Evolutionary conservation across 2,797 vertebrate species (phyloP), one percentile per base, ranked within the genome.

Genomic region (Sitta carolinensis): DNA sequence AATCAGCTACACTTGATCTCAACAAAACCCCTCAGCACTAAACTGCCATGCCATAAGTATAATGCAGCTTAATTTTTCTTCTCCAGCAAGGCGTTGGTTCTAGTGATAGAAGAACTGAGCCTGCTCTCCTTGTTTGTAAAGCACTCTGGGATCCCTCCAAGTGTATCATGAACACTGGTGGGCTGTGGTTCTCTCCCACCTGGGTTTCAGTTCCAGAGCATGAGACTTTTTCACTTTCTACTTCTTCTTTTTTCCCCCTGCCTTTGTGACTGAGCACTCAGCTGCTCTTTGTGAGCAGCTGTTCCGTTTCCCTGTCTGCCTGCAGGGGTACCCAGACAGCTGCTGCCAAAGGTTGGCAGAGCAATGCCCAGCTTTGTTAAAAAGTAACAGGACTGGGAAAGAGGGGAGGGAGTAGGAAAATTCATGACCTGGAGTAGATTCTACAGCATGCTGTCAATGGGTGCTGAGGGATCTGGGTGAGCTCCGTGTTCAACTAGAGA

Each of bases 241-340:
- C 38, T 27, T 58, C 38, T 27, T 58, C 36, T 45, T 13, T 8
- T 6, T 22, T 26, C 21, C 4, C 38, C 38, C 50, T 43, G 22
- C 34, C 27, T 29, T 48, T 82, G 22, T 0, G 2, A 19, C 48
- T n/a, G 52, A 59, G 91, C 17, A 1, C 52, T 93, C 22, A 9
- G 68, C 64, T 75, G 87, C 42, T 80, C 27, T 77, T 51, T 22
- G 58, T 10, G n/a, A 87, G 69, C 93, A 96, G 90, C 90, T 97
- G 94, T 67, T 94, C 20, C 11, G 11, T 94, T 97, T 95, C 95
- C 91, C 90, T 87, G 32, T 38, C 76, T 76, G 74, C 77, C 59
- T 63, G 32, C 48, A 66, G 73, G 0, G 1, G 15, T 79, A 58
- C 66, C 61, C 36, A 21, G 36, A 5, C 83, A 93, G 74, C 90